A percentile compares a stretch with the other conserved stretches of the same genome.
These are phyloP conservation scores for Himantopus leucocephalus DNA, from an alignment of 2,113 vertebrate genomes.

Conservation along the genomic window DNA sequence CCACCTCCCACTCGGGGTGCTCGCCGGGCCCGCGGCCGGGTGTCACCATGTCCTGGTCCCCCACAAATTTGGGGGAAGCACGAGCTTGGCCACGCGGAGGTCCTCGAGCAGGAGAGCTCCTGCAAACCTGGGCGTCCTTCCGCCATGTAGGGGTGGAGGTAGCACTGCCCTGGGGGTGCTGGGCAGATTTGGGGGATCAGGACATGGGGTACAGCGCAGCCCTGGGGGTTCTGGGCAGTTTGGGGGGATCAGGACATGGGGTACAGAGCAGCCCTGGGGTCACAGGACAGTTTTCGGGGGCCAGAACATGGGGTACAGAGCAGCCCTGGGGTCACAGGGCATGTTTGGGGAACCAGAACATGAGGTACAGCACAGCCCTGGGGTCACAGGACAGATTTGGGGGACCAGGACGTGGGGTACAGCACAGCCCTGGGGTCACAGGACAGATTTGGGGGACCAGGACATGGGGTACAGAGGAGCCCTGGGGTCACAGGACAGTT, in stretches of 20 bases:
- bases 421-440: too few species aligned
- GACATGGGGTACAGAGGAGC: too few species aligned
- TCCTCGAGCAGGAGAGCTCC: too few species aligned
- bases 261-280: not conserved
- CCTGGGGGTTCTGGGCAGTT: not conserved
- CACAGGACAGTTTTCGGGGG: too few species aligned
- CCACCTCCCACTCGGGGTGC: rapidly evolving
- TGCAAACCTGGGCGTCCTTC: rapidly evolving
- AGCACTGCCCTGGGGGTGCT: not conserved
- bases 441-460: rapidly evolving
- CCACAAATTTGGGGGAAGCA: rapidly evolving
- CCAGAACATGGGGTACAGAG: not conserved
- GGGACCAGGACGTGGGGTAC: not conserved
- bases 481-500: not conserved
- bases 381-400: not conserved
- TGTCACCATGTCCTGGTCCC: too few species aligned
- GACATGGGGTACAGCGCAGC: not conserved
- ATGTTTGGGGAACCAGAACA: not conserved
- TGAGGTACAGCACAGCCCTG: not conserved
- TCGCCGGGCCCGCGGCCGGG: rapidly evolving
- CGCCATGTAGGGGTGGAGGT: rapidly evolving
- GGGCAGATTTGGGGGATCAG: not conserved
- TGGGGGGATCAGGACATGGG: not conserved
- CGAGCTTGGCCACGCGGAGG: rapidly evolving
- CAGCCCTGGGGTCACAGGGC: not conserved